Conservation (phyloP, 53 echinoderm and acorn worm genomes). For the Actinopyga echinites region DNA sequence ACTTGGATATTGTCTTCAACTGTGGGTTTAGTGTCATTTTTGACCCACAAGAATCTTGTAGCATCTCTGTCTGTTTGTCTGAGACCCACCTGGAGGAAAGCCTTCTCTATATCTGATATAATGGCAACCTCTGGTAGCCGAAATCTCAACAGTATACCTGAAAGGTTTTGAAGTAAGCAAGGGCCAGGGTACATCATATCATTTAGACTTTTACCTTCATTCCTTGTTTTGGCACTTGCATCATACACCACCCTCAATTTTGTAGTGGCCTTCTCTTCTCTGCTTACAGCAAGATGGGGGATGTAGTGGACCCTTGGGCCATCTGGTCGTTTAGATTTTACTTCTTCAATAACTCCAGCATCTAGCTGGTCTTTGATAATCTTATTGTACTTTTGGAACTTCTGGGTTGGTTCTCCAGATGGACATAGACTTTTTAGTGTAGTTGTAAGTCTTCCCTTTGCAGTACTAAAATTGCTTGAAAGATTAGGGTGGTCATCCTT, state of each 20-base stretch:
- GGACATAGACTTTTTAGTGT: neutral
- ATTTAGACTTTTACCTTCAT: neutral
- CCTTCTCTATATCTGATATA: neutral
- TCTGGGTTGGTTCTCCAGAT: neutral
- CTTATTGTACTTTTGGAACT: neutral
- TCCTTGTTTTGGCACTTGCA: neutral
- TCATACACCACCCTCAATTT: conserved; percentile 1
- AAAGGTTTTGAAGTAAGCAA: neutral
- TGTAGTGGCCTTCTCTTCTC: conserved; percentile 5
- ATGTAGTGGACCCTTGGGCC: conserved; percentile 7
- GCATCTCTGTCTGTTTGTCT: neutral
- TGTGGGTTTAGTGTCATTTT: neutral
- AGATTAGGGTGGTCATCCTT: neutral
- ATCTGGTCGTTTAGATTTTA: neutral
- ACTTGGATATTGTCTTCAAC: neutral
- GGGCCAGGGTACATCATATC: neutral
- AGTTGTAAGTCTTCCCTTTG: neutral
- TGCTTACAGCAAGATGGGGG: neutral
- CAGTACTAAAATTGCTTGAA: neutral
- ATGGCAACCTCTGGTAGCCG: neutral
- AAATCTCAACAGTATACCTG: neutral
- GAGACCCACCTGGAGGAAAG: neutral
- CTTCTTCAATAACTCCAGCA: neutral
- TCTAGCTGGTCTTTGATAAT: neutral
- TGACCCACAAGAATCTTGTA: neutral